These are phyloP conservation scores for Sorex araneus DNA, from an alignment of 2,113 vertebrate genomes.

Conservation along the genomic window DNA sequence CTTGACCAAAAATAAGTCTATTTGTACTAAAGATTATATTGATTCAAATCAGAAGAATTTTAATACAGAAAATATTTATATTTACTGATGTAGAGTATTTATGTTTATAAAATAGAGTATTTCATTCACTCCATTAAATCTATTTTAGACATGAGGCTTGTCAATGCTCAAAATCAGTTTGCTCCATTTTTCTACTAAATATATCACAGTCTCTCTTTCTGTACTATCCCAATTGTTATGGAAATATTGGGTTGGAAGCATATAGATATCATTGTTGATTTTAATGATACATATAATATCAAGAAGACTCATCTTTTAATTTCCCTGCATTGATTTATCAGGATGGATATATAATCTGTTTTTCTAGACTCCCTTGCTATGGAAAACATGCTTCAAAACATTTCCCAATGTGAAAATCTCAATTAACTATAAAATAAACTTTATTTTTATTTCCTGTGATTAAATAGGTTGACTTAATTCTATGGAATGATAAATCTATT, in stretches of 20 bases:
- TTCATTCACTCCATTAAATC: not conserved
- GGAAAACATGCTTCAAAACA: slow-evolving; percentile 8
- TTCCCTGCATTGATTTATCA: not conserved
- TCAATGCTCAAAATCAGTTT: not conserved
- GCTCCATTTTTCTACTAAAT: not conserved
- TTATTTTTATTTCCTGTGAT: slow-evolving; percentile 15
- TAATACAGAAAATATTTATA: not conserved
- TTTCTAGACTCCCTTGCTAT: slow-evolving; percentile 13
- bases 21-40: not conserved
- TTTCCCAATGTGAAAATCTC: slow-evolving; percentile 18
- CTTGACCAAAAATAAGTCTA: not conserved
- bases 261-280: not conserved
- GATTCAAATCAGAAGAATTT: not conserved
- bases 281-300: not conserved
- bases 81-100: not conserved
- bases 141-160: slow-evolving; percentile 18
- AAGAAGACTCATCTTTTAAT: not conserved
- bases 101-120: not conserved
- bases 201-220: not conserved
- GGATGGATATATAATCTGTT: not conserved
- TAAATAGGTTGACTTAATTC: slow-evolving; percentile 19
- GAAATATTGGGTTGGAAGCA: not conserved
- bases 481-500: not conserved
- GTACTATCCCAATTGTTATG: not conserved
- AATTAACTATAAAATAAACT: not conserved